A percentile compares a stretch with the other conserved stretches of the same genome.
Conservation (phyloP, 2,113 vertebrate species). For the Canis aureus region DNA sequence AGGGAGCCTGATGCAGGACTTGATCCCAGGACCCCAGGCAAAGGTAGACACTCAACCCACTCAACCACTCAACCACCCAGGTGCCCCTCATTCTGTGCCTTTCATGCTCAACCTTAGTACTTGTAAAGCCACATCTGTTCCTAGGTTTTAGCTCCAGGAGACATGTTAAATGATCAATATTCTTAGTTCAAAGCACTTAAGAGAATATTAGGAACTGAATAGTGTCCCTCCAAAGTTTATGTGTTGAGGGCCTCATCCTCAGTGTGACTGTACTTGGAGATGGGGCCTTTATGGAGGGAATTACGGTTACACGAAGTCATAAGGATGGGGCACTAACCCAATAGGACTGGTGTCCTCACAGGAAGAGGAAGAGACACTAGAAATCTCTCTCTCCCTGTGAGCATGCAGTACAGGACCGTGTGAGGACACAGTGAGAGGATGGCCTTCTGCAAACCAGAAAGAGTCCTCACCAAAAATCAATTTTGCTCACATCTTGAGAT, state of each 20-base stretch:
- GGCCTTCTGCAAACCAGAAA: background rate
- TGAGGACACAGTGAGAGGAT: background rate
- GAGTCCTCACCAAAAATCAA: background rate
- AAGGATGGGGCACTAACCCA: background rate
- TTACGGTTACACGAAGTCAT: background rate
- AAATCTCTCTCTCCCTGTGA: background rate
- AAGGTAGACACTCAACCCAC: no score
- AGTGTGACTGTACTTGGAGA: background rate
- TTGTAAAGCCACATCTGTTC: background rate
- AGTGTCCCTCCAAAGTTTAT: background rate
- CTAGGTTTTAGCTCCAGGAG: background rate
- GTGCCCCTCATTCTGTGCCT: background rate
- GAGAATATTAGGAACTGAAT: background rate
- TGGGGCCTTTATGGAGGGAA: background rate
- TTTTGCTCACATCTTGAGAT: background rate
- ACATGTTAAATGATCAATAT: background rate
- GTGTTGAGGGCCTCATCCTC: background rate
- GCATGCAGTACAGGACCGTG: background rate
- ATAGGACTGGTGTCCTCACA: background rate
- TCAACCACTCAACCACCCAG: no score
- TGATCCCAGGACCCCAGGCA: no score
- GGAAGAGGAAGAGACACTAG: background rate
- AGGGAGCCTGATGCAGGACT: no score
- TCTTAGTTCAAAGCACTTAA: slow-evolving; percentile 41
- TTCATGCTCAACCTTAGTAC: background rate